Base-by-base conservation (phyloP, 1,140 invertebrate species). In the Drosophila equinoxialis region DNA sequence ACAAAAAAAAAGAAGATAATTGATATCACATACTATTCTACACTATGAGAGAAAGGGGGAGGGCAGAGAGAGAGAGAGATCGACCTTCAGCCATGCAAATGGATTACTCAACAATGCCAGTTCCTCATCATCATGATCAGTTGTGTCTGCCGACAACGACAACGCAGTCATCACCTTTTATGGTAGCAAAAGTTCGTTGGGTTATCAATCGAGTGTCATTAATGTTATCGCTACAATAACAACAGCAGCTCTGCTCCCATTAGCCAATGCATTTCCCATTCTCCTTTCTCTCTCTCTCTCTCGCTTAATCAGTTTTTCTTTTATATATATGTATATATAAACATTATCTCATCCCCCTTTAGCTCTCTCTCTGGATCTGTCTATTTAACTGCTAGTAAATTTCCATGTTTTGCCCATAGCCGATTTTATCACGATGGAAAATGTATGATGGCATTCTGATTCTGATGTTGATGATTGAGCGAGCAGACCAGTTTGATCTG, bases 41-140 rank as follows among this genome's bases (percentile, higher is more conserved):
- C 20, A 23, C 11, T 13, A 39, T 39, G 37, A 13, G 11, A 23
- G 17, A 11, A 20, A 48, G 14, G 8, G 17, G 2, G 13, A 48
- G 14, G 17, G 8, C 17, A 51, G 45, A 23, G 2, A 10, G 42
- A 14, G 35, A 7, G 14, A 7, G 8, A 5, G 30, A n/a, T 51
- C 79, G 76, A 78, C 79, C 83, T 87, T 87, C 79, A 83, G 76
- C 67, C 75, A 59, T 71, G 45, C 79, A 74, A 86, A 85, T 87
- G 79, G 77, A 87, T 89, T 83, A 89, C 83, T 89, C 84, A 87
- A 87, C 83, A 78, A 67, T 77, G 76, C 41, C 35, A 77, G 74
- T 74, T 77, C 74, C 81, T 71, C 75, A 77, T 74, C 74, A 76
- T 48, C 65, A 57, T 51, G 17, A 51, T 23, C 45, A 51, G 45